Percentiles rank a stretch among this genome's conserved stretches.
Conservation (phyloP, 2,888 invertebrate genomes). For the Megastigmus dorsalis region DNA sequence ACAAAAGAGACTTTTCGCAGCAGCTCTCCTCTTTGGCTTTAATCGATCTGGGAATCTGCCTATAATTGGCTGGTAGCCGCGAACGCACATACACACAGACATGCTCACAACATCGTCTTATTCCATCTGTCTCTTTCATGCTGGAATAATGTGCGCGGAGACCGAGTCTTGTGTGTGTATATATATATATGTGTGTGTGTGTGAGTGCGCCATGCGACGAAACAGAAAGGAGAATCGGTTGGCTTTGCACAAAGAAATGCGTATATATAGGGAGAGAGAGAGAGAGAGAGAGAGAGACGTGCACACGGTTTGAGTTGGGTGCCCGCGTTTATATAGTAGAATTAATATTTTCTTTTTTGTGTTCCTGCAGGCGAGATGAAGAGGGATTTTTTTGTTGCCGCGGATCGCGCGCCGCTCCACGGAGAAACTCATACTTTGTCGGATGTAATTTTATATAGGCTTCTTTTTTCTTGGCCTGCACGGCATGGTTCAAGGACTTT, state of each 20-base stretch:
- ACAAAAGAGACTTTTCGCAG: constrained; percentile 34
- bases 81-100: neutral
- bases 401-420: too few relatives aligned
- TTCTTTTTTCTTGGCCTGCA: too few relatives aligned
- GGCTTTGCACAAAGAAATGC: constrained; percentile 19
- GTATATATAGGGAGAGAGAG: too few relatives aligned
- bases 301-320: neutral
- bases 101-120: neutral
- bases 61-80: constrained; percentile 42
- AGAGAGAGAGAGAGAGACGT: too few relatives aligned
- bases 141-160: neutral
- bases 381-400: too few relatives aligned
- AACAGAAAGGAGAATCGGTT: constrained; percentile 23
- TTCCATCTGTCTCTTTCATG: neutral
- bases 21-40: constrained; percentile 25
- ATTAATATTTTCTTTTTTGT: constrained; percentile 32
- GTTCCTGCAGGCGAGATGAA: too few relatives aligned
- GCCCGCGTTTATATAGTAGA: neutral
- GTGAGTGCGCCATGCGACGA: constrained; percentile 27
- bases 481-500: too few relatives aligned
- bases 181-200: neutral
- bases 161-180: neutral
- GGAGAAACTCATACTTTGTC: too few relatives aligned
- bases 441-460: too few relatives aligned
- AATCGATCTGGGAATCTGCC: constrained; percentile 50